Conservation (phyloP, 2,113 vertebrate genomes). For the Heteronetta atricapilla region DNA sequence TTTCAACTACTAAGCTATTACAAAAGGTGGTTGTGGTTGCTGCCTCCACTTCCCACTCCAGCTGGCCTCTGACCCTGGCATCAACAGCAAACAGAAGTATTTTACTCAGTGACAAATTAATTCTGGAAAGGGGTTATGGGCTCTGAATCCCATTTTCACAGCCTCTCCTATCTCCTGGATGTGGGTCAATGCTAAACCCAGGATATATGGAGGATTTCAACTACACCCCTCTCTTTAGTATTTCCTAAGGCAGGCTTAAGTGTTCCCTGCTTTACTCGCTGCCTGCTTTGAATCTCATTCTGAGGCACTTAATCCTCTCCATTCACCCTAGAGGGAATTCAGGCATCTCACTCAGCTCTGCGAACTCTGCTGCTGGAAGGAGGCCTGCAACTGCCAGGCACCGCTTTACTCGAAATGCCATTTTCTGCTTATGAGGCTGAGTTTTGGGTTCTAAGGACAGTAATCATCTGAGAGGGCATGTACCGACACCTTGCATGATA, state of each 20-base stretch:
- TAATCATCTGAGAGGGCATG: neutral
- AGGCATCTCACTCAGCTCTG: neutral
- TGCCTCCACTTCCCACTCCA: neutral
- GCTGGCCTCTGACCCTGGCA: constrained; percentile 16
- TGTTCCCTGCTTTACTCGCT: neutral
- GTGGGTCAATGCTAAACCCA: constrained; percentile 34
- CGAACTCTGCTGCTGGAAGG: constrained; percentile 19
- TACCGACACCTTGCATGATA: neutral
- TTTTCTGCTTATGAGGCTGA: neutral
- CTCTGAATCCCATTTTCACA: constrained; percentile 45
- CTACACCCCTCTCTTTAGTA: neutral
- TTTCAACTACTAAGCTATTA: neutral
- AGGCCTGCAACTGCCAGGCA: neutral
- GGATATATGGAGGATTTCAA: constrained; percentile 27
- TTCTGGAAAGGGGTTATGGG: neutral
- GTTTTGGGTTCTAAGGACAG: neutral
- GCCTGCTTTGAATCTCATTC: constrained; percentile 45
- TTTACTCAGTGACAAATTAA: constrained; percentile 11
- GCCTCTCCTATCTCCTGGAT: neutral
- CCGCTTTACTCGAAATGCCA: accelerated
- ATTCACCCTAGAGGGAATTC: constrained; percentile 11
- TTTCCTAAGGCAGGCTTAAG: constrained; percentile 60
- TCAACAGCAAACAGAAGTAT: neutral
- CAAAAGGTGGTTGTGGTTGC: neutral
- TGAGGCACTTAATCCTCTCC: constrained; percentile 45